Conservation (phyloP, 2,113 vertebrate genomes). For the Thinocorus orbignyianus region DNA sequence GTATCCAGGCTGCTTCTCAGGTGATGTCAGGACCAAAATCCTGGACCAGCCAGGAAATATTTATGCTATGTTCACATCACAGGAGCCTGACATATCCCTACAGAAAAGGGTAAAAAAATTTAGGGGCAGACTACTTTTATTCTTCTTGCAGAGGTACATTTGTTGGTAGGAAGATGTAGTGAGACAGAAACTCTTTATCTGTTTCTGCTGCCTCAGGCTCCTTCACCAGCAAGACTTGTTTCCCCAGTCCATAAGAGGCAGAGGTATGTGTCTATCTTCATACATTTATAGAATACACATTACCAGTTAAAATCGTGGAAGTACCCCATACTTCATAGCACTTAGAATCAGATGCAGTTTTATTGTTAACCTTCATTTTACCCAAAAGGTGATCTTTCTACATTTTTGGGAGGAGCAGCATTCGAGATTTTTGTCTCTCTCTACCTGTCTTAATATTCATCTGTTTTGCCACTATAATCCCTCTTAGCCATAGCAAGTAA, state of each 20-base stretch:
- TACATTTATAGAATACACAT: not conserved
- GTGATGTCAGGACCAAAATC: not conserved
- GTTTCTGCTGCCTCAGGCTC: not conserved
- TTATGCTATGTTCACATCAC: not conserved
- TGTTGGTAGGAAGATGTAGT: not conserved
- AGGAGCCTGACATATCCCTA: not conserved
- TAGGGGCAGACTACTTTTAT: not conserved
- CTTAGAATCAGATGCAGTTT: not conserved
- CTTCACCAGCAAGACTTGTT: not conserved
- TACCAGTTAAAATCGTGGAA: not conserved
- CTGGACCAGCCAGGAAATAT: not conserved
- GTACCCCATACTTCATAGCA: not conserved
- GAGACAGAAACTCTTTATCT: not conserved
- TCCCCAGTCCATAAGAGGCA: not conserved
- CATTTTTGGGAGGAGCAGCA: not conserved
- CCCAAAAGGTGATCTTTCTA: not conserved
- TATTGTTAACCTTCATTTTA: not conserved
- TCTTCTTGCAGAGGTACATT: not conserved
- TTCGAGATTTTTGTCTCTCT: not conserved
- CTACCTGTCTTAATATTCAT: not conserved
- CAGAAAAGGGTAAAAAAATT: not conserved
- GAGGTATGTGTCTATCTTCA: fast-evolving
- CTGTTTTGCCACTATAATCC: not conserved
- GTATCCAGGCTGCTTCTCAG: not conserved
- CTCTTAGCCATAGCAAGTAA: not conserved